phyloP scores from a whole-genome alignment of 1,140 invertebrate genomes.

The Anadara kagoshimensis region DNA sequence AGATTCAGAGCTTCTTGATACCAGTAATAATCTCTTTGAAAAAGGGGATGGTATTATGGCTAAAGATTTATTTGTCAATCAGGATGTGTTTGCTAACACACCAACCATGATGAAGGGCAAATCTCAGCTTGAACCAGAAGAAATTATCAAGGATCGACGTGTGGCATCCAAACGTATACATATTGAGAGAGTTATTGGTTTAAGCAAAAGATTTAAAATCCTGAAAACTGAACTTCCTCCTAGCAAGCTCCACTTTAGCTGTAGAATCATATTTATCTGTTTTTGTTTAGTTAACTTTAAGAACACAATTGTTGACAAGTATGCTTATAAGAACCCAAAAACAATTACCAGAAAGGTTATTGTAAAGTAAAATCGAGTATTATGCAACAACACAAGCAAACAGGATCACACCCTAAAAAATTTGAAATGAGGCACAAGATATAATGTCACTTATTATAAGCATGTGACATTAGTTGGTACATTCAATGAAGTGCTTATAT shows the following conservation, averaged over 20 bases:
- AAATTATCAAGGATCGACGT: conserved; percentile 33
- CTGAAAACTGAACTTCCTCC: conserved; percentile 24
- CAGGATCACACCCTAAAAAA: no score
- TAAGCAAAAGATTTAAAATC: conserved; percentile 44
- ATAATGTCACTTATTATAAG: no score
- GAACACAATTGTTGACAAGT: conserved; percentile 37
- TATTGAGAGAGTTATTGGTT: conserved; percentile 42
- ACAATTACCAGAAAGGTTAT: not conserved
- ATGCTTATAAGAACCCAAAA: conserved; percentile 9
- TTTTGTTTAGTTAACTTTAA: conserved; percentile 42
- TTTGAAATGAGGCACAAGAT: no score
- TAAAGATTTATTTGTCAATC: conserved; percentile 42
- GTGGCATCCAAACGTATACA: conserved; percentile 44
- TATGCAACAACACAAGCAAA: no score
- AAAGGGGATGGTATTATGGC: conserved; percentile 42
- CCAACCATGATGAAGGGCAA: conserved; percentile 36
- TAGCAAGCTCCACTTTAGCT: conserved; percentile 14
- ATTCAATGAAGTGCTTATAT: no score
- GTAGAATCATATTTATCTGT: conserved; percentile 35
- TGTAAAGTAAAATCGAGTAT: no score
- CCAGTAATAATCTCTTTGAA: conserved; percentile 22
- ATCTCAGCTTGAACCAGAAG: conserved; percentile 22
- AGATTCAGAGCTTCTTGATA: conserved; percentile 18
- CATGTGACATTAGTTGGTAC: no score
- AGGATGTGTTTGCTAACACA: conserved; percentile 39